These are phyloP conservation scores for Scylla paramamosain DNA, from an alignment of 1,140 invertebrate genomes.

Conservation along the genomic window DNA sequence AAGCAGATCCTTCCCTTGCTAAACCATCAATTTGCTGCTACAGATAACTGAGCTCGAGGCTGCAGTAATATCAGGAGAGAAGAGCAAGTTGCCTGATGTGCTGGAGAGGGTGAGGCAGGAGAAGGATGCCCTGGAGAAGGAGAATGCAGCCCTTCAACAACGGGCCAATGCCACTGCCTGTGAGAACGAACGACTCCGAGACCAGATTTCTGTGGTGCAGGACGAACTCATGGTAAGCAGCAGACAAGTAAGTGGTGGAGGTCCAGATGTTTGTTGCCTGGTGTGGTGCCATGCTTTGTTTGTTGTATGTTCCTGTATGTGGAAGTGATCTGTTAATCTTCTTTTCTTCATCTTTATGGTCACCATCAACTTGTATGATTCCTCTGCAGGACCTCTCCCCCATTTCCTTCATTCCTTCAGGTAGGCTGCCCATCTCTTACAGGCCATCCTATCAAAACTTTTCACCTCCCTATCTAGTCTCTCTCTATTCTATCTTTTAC, in stretches of 20 bases:
- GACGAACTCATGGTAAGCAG: conserved; percentile 87
- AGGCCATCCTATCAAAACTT: too few species aligned
- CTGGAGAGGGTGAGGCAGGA: conserved; percentile 86
- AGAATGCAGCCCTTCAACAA: conserved; percentile 88
- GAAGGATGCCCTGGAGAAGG: conserved; percentile 86
- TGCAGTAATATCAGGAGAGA: conserved; percentile 83
- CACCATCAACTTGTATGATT: too few species aligned
- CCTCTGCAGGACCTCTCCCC: too few species aligned
- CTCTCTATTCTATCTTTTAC: too few species aligned
- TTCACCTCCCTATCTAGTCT: too few species aligned
- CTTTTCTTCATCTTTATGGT: too few species aligned
- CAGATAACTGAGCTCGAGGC: conserved; percentile 81
- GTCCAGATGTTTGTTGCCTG: neutral
- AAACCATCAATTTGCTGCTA: neutral
- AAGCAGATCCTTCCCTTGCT: too few species aligned
- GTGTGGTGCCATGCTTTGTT: neutral
- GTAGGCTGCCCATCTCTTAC: too few species aligned
- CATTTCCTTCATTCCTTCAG: too few species aligned
- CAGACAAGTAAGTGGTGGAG: conserved; percentile 5
- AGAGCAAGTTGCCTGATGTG: conserved; percentile 86
- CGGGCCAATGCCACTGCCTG: conserved; percentile 88
- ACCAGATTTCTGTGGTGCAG: conserved; percentile 87
- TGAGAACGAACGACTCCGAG: conserved; percentile 87
- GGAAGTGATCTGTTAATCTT: too few species aligned
- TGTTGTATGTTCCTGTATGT: neutral